phyloP scores from a whole-genome alignment of 2,888 invertebrate genomes.

The Chymomyza fuscimana region DNA sequence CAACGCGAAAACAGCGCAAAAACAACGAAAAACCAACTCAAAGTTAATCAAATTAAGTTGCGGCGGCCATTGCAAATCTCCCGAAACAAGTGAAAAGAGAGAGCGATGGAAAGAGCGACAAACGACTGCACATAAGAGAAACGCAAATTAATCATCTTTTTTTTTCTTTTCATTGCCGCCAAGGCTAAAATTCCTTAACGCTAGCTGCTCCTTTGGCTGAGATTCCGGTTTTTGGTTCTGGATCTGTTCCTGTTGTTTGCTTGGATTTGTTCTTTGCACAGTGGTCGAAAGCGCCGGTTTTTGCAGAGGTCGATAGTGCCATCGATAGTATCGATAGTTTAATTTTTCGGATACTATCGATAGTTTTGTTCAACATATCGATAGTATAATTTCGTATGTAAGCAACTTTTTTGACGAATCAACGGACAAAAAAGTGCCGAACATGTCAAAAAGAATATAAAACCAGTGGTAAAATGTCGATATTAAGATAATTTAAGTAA shows the following conservation, averaged over 20 bases:
- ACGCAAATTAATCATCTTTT: slow-evolving; percentile 69
- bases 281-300: not conserved
- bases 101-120: slow-evolving; percentile 30
- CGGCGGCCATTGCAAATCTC: slow-evolving; percentile 44
- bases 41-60: slow-evolving; percentile 71
- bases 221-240: not conserved
- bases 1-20: slow-evolving; percentile 2
- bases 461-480: no score
- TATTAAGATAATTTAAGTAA: no score
- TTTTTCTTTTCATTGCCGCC: slow-evolving; percentile 14
- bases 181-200: slow-evolving; percentile 7
- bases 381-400: no score
- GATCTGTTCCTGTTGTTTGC: slow-evolving; percentile 17
- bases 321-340: no score
- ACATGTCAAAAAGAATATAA: no score
- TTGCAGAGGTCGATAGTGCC: no score
- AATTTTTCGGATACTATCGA: no score
- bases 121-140: slow-evolving; percentile 19
- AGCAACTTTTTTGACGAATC: no score
- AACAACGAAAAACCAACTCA: slow-evolving; percentile 33
- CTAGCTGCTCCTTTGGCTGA: slow-evolving; percentile 22
- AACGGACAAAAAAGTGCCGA: no score
- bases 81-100: slow-evolving; percentile 35
- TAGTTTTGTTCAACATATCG: no score
- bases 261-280: not conserved